A percentile compares a stretch with the other conserved stretches of the same genome.
Evolutionary conservation across 1,140 invertebrate genomes (phyloP).

Genomic region (Helicoverpa zea): DNA sequence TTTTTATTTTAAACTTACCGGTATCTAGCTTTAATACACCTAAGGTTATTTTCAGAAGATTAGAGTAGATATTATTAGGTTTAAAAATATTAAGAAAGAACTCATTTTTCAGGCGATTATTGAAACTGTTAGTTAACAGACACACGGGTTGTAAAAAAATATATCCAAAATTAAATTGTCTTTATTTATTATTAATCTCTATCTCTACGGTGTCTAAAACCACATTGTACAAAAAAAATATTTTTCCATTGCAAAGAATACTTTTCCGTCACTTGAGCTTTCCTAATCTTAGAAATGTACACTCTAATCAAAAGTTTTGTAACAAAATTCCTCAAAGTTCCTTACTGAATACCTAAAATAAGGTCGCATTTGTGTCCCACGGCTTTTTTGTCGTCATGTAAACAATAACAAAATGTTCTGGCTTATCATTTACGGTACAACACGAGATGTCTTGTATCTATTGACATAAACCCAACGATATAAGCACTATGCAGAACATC

Average conservation of each 20-base stretch:
- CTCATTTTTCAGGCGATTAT: too few relatives aligned
- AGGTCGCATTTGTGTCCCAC: background rate
- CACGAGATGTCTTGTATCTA: slow-evolving; percentile 48
- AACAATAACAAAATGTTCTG: slow-evolving; percentile 33
- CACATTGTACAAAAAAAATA: too few relatives aligned
- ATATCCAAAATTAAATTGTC: too few relatives aligned
- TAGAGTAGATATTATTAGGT: too few relatives aligned
- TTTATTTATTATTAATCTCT: too few relatives aligned
- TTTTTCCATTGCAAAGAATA: background rate
- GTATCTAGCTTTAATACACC: too few relatives aligned
- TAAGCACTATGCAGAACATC: slow-evolving; percentile 54
- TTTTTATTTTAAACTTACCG: too few relatives aligned
- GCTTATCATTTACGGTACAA: slow-evolving; percentile 17
- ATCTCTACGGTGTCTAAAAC: too few relatives aligned
- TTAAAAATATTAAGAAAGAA: too few relatives aligned
- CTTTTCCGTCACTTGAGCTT: background rate
- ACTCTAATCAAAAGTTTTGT: slow-evolving; percentile 30
- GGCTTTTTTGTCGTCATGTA: slow-evolving; percentile 23
- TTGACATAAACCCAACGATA: slow-evolving; percentile 48
- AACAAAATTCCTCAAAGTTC: slow-evolving; percentile 21
- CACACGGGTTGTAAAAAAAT: too few relatives aligned
- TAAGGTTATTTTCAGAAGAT: too few relatives aligned
- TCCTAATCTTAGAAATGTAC: slow-evolving; percentile 5
- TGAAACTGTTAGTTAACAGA: too few relatives aligned
- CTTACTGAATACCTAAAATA: background rate